A percentile compares a stretch with the other conserved stretches of the same genome.
phyloP scores from a whole-genome alignment of 2,888 invertebrate genomes.

The Stenolophus ochropezus region DNA sequence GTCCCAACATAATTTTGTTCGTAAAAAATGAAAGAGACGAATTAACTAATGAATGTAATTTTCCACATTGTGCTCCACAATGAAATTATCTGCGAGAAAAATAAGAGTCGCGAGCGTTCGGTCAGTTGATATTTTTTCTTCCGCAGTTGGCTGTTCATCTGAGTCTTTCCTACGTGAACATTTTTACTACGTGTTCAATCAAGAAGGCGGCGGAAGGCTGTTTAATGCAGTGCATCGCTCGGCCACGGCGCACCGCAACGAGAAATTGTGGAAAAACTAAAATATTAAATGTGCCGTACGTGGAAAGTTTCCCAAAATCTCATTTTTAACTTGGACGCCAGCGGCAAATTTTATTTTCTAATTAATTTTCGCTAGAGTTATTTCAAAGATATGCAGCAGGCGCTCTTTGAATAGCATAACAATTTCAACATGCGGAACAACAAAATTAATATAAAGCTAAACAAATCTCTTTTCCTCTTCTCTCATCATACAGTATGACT shows the following conservation, averaged over 20 bases:
- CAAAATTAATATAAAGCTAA: no score
- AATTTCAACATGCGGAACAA: background rate
- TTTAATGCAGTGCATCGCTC: slow-evolving; percentile 45
- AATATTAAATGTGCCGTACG: slow-evolving; percentile 54
- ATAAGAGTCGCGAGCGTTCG: background rate
- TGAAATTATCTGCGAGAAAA: slow-evolving; percentile 2
- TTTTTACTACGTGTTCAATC: slow-evolving; percentile 56
- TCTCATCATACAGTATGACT: no score
- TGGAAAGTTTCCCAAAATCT: slow-evolving; percentile 38
- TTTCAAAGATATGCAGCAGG: background rate
- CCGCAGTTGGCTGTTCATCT: slow-evolving; percentile 11
- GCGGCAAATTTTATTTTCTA: background rate
- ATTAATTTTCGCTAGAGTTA: slow-evolving; percentile 8
- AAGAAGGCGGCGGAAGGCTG: slow-evolving; percentile 45
- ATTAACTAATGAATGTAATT: slow-evolving; percentile 7
- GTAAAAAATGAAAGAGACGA: background rate
- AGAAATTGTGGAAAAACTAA: slow-evolving; percentile 46
- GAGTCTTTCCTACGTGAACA: slow-evolving; percentile 49
- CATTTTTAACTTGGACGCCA: slow-evolving; percentile 14
- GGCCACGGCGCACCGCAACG: slow-evolving; percentile 27
- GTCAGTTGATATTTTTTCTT: slow-evolving; percentile 37
- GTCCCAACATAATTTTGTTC: background rate
- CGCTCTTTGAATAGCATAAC: background rate
- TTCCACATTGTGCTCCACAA: background rate
- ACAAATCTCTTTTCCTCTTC: no score